Conservation (phyloP, 2,888 invertebrate species). For the Drosophila tripunctata region DNA sequence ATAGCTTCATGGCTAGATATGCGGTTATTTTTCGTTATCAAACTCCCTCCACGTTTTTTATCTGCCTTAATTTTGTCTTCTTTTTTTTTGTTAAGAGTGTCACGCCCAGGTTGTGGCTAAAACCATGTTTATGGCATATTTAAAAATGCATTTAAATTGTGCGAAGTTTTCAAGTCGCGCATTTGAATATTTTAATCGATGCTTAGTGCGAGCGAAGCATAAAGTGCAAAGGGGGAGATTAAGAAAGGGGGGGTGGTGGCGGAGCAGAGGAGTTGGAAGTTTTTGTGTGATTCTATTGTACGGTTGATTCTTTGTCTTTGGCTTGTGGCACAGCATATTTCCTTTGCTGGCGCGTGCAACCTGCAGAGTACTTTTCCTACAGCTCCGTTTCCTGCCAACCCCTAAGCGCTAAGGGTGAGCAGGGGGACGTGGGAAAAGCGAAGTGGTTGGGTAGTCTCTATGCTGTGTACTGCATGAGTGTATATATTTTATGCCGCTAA, state of each 20-base stretch:
- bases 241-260: no score
- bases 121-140: conserved; percentile 67
- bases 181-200: conserved; percentile 74
- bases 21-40: background rate
- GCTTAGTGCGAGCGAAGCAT: background rate
- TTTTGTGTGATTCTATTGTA: conserved; percentile 30
- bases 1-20: conserved; percentile 19
- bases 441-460: conserved; percentile 15
- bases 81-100: background rate
- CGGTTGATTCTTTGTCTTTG: conserved; percentile 45
- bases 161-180: conserved; percentile 44
- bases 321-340: conserved; percentile 50
- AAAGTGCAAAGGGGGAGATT: background rate
- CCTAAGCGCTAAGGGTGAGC: background rate
- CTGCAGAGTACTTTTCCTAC: conserved; percentile 44
- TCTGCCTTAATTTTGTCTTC: background rate
- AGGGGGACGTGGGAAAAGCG: background rate
- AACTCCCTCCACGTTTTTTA: background rate
- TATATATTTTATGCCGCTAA: conserved; percentile 78
- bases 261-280: background rate
- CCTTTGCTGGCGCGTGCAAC: conserved; percentile 43
- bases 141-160: conserved; percentile 74
- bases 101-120: conserved; percentile 30
- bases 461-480: conserved; percentile 38
- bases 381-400: conserved; percentile 33